Evolutionary conservation across 2,113 vertebrate genomes (phyloP).

Genomic region (Pelvicachromis taeniatus): DNA sequence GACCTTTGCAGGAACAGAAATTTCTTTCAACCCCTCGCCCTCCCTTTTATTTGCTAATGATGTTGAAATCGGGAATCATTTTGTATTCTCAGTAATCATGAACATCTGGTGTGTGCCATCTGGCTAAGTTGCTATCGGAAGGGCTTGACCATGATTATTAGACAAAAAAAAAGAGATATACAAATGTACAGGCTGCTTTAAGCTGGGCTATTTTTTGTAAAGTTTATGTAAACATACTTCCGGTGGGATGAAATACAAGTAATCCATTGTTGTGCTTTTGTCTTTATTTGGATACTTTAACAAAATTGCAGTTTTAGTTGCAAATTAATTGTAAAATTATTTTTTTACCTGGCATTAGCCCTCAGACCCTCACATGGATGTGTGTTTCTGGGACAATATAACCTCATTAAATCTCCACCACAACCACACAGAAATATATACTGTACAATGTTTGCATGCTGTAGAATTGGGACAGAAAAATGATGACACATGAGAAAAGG

Average conservation of each 20-base stretch:
- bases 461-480: neutral
- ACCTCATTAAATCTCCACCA: slow-evolving; percentile 21
- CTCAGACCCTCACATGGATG: neutral
- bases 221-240: slow-evolving; percentile 4
- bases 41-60: slow-evolving; percentile 65
- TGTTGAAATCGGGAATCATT: slow-evolving; percentile 61
- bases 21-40: slow-evolving; percentile 10
- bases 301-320: neutral
- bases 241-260: neutral
- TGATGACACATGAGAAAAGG: slow-evolving; percentile 26
- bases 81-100: slow-evolving; percentile 66
- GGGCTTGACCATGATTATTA: slow-evolving; percentile 46
- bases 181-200: slow-evolving; percentile 18
- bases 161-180: slow-evolving; percentile 3
- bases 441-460: neutral
- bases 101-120: slow-evolving; percentile 71
- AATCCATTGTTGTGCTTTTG: neutral
- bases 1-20: slow-evolving; percentile 30
- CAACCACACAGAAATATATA: neutral
- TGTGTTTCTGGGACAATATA: slow-evolving; percentile 25
- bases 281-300: neutral
- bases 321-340: neutral
- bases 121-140: slow-evolving; percentile 49
- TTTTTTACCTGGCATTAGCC: neutral
- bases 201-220: neutral